Base-by-base conservation (phyloP, 1,140 invertebrate species). In the Agrypnia vestita region DNA sequence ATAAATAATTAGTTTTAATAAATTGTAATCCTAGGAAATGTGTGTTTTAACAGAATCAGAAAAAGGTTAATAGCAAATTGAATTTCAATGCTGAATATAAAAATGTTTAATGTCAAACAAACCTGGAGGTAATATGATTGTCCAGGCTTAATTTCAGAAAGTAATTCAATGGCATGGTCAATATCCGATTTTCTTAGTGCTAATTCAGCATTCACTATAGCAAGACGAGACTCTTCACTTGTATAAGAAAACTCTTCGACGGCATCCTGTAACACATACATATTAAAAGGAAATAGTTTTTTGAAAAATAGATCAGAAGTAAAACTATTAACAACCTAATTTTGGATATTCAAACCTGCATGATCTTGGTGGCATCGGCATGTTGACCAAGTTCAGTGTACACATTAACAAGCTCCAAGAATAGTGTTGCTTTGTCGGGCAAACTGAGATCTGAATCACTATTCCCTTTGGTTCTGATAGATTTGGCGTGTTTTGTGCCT, bases 201-300 rank as follows among this genome's bases (percentile, higher is more conserved):
- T 15, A 99, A 87, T 78, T 98, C 96, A 0, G 97, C 95, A 84
- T 95, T 95, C 9, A 95, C 93, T 73, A 99, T 94, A 21, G 93
- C 89, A 10, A 99, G 90, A 72, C 96, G 91, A 12, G 94, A 93
- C 88, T 97, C 96, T 87, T 99, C 96, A 0, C 93, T 89, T 13
- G 95, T 97, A 6, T 93, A 94, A 0, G 87, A 89, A 77, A 95
- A 95, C 85, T 95, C 93, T 81, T 93, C 91, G 64, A 94, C 93
- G 0, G 97, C 97, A 84, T 96, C 94, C 85, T 96, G 75, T 11
- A 85, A 82, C 21, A 71, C 10, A 21, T 43, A 19, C 47, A 15
- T 51, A 62, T 25, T 62, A 62, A 62, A 25, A 15, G 8, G 6
- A 51, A 51, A 51, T 51, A 12, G 8, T 51, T 51, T 51, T 51